Conservation (phyloP, 2,113 vertebrate species). For the Aleadryas rufinucha region DNA sequence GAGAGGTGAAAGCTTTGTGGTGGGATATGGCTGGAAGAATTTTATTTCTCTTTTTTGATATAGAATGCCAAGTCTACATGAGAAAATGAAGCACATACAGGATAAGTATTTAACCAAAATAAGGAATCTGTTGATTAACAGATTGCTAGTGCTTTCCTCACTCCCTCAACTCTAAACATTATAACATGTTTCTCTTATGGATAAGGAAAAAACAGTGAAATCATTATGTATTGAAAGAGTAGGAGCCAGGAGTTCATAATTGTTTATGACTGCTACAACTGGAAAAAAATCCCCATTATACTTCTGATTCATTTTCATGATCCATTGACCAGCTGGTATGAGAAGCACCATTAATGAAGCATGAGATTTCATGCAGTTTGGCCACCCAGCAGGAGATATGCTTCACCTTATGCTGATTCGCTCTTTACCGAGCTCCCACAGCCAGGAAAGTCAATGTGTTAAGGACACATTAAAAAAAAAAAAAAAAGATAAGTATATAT, state of each 20-base stretch:
- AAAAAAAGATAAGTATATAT: slow-evolving; percentile 39
- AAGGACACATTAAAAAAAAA: slow-evolving; percentile 44
- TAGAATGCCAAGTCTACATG: background rate
- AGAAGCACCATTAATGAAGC: slow-evolving; percentile 74
- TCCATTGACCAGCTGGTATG: slow-evolving; percentile 70
- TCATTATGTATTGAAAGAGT: background rate
- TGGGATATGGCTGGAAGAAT: background rate
- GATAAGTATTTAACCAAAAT: background rate
- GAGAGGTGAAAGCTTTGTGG: background rate
- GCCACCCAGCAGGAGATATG: slow-evolving; percentile 35
- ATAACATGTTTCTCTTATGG: background rate
- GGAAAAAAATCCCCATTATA: slow-evolving; percentile 14
- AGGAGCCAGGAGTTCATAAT: slow-evolving; percentile 48
- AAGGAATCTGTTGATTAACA: background rate
- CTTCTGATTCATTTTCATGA: slow-evolving; percentile 71
- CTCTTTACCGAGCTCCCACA: slow-evolving; percentile 11
- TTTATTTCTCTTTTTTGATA: background rate
- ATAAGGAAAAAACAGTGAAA: slow-evolving; percentile 24
- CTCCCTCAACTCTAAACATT: background rate
- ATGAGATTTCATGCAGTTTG: slow-evolving; percentile 60
- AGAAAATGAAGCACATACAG: background rate
- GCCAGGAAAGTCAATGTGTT: slow-evolving; percentile 33
- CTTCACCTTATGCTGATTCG: slow-evolving; percentile 60
- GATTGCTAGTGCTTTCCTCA: background rate
- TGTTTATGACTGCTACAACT: slow-evolving; percentile 52